Evolutionary conservation across 2,797 vertebrate species (phyloP), one percentile per base, ranked within the genome.

Genomic region (Emys orbicularis): DNA sequence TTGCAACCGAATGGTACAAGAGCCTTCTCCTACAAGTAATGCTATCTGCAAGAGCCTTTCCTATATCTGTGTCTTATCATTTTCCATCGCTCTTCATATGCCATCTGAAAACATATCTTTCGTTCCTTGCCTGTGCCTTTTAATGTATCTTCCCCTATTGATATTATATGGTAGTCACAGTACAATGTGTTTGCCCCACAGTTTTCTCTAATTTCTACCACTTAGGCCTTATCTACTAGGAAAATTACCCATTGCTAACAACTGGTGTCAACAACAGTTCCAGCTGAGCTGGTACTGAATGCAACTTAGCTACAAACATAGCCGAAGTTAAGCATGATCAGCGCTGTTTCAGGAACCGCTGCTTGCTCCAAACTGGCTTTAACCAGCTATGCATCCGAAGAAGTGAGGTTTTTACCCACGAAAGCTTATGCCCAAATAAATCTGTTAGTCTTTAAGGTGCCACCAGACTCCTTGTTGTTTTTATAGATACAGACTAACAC

Each of bases 181-280:
- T 9, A 25, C 56, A 27, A 57, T 57, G 25, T 57, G 56, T 57
- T 57, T 57, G 56, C 10, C 56, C 25, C 23, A 10, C 25, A 25
- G 56, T 10, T 57, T 57, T 57, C 25, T 57, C 56, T 23, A 57
- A 25, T 57, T 57, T 57, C 25, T 96, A 80, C 90, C 95, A 16
- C 31, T 91, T 87, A 56, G 53, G 93, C 29, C 15, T 93, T 92
- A 57, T 50, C 37, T 57, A 19, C 16, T 5, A 94, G 86, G 81
- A 85, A 95, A 86, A 90, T 90, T 41, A 95, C 57, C 61, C 94
- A n/a, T 85, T 95, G 81, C 65, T 96, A 87, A 41, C 77, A 94
- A 80, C 18, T 86, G 56, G 31, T 3, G 1, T 83, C 90, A 89
- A 89, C 49, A 84, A 86, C 87, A 93, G 37, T 25, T 65, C 88